Conservation (phyloP, 2,113 vertebrate species). For the Oreocharis arfaki region DNA sequence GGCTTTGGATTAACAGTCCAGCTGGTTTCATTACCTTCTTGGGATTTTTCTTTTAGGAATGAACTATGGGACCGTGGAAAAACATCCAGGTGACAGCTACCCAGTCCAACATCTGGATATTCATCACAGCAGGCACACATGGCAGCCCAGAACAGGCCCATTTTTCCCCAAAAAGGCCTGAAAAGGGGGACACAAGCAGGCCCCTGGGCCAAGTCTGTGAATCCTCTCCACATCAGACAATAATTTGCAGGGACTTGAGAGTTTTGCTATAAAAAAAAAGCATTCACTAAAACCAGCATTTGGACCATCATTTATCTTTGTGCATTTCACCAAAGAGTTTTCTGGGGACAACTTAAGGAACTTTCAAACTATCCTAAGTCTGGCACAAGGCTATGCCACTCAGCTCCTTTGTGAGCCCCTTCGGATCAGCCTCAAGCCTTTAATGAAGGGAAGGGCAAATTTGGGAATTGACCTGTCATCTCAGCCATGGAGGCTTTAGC, state of each 20-base stretch:
- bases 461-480: background rate
- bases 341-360: background rate
- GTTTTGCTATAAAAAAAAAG: background rate
- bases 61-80: background rate
- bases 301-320: background rate
- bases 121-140: background rate
- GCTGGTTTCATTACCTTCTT: background rate
- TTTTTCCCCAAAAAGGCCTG: background rate
- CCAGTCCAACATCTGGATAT: background rate
- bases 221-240: background rate
- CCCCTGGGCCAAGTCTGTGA: background rate
- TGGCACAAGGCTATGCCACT: background rate
- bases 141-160: too few relatives aligned
- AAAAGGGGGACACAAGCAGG: background rate
- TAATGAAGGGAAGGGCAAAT: background rate
- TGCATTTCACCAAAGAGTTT: background rate
- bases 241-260: background rate
- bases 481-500: background rate
- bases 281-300: background rate
- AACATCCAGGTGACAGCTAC: background rate
- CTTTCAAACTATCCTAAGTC: background rate
- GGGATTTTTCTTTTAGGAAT: background rate
- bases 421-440: accelerated
- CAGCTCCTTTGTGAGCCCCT: background rate
- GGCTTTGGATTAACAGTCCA: background rate